These are phyloP conservation scores for Phenacoccus solenopsis DNA, from an alignment of 1,140 invertebrate genomes.

Conservation along the genomic window DNA sequence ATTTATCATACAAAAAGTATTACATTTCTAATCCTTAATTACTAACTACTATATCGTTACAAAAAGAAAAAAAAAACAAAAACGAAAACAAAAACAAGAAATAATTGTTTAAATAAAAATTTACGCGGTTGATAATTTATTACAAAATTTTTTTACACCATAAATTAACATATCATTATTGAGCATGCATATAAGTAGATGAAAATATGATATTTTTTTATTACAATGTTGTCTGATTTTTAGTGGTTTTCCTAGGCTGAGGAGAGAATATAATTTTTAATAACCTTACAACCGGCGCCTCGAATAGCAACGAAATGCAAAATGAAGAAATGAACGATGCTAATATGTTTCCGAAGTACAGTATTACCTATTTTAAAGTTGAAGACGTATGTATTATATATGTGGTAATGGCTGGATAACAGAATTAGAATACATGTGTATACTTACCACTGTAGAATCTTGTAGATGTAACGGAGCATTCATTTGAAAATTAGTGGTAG, in stretches of 20 bases:
- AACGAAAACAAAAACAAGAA: background rate
- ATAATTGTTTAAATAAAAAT: background rate
- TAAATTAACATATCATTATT: background rate
- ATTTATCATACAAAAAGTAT: background rate
- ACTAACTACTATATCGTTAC: too few species aligned
- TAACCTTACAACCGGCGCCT: conserved; percentile 62
- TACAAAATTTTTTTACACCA: background rate
- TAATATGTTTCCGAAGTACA: conserved; percentile 65
- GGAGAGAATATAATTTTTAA: conserved; percentile 47
- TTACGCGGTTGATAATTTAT: background rate
- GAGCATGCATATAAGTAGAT: background rate
- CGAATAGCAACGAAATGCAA: conserved; percentile 58
- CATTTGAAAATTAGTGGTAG: conserved; percentile 57
- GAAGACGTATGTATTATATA: conserved; percentile 16
- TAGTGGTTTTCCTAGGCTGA: conserved; percentile 20
- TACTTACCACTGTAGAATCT: conserved; percentile 50
- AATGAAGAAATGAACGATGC: conserved; percentile 63
- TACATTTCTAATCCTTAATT: background rate
- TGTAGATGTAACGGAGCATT: conserved; percentile 63
- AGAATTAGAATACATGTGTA: background rate
- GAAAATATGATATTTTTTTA: background rate
- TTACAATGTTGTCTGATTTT: background rate
- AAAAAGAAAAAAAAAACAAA: too few species aligned
- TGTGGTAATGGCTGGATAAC: background rate
- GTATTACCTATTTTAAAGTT: conserved; percentile 45